A percentile compares a stretch with the other conserved stretches of the same genome.
Conservation (phyloP, 2,888 invertebrate species). For the Notodonta dromedarius region DNA sequence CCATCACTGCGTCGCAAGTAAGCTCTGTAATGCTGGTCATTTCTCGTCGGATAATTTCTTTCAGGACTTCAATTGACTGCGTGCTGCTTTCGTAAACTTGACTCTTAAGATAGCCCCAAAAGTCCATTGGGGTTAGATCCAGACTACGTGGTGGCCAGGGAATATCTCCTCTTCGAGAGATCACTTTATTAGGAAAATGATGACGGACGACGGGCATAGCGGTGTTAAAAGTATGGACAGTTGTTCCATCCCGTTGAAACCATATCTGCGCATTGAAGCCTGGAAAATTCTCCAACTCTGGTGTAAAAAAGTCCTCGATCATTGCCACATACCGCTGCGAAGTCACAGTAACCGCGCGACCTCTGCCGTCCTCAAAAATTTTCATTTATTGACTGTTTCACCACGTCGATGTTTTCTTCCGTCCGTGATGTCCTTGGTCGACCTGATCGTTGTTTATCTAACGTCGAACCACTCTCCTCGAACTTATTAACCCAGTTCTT, state of each 20-base stretch:
- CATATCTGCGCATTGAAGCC: slow-evolving; percentile 8
- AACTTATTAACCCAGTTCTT: too few species aligned
- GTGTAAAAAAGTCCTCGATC: neutral
- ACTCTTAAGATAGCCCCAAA: slow-evolving; percentile 29
- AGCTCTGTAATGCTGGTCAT: slow-evolving; percentile 16
- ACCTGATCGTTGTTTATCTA: too few species aligned
- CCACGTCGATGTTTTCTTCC: too few species aligned
- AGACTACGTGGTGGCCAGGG: slow-evolving; percentile 20
- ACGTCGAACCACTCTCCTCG: too few species aligned
- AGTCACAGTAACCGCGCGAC: neutral
- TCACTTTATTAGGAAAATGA: slow-evolving; percentile 7
- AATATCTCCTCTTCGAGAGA: slow-evolving; percentile 9
- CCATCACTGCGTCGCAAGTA: slow-evolving; percentile 21
- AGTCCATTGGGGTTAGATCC: slow-evolving; percentile 26
- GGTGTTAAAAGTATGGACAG: slow-evolving; percentile 6
- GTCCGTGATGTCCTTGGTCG: too few species aligned
- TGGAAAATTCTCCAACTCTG: slow-evolving; percentile 2
- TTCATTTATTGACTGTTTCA: too few species aligned
- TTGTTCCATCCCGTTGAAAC: slow-evolving; percentile 10
- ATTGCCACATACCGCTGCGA: neutral
- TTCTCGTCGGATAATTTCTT: slow-evolving; percentile 24
- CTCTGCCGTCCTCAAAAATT: too few species aligned
- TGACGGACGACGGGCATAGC: slow-evolving; percentile 3
- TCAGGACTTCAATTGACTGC: slow-evolving; percentile 17
- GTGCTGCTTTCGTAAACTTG: slow-evolving; percentile 23